These are phyloP conservation scores for Anoplopoma fimbria DNA, from an alignment of 2,113 vertebrate species.

Conservation along the genomic window DNA sequence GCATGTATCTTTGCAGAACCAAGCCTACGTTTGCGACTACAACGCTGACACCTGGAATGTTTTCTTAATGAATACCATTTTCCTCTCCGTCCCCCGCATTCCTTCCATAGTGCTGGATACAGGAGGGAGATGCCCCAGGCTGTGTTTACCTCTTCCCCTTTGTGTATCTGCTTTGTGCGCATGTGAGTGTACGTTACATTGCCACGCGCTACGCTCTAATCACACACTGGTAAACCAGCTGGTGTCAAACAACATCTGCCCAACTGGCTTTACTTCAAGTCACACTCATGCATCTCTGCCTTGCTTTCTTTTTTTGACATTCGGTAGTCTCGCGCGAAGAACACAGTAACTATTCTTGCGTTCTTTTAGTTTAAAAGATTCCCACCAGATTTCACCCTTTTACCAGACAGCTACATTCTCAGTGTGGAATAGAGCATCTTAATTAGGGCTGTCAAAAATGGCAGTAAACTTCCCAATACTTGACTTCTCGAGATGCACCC, in stretches of 20 bases:
- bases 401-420: background rate
- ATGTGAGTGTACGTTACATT: background rate
- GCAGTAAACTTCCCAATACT: too few relatives aligned
- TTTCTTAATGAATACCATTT: slow-evolving; percentile 76
- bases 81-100: slow-evolving; percentile 57
- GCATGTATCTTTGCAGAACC: background rate
- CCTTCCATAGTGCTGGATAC: slow-evolving; percentile 45
- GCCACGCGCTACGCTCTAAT: slow-evolving; percentile 57
- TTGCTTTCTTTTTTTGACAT: background rate
- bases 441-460: background rate
- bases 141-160: slow-evolving; percentile 44
- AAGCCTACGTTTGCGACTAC: slow-evolving; percentile 11
- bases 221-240: slow-evolving; percentile 62
- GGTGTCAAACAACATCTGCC: slow-evolving; percentile 33
- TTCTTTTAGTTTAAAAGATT: background rate
- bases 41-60: slow-evolving; percentile 75
- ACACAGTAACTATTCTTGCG: background rate
- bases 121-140: slow-evolving; percentile 24
- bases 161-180: background rate
- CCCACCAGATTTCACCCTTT: background rate
- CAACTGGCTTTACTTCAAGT: background rate
- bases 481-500: background rate
- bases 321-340: background rate
- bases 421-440: background rate
- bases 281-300: background rate